Conservation (phyloP, 2,797 vertebrate species). For the Harpagifer antarcticus region DNA sequence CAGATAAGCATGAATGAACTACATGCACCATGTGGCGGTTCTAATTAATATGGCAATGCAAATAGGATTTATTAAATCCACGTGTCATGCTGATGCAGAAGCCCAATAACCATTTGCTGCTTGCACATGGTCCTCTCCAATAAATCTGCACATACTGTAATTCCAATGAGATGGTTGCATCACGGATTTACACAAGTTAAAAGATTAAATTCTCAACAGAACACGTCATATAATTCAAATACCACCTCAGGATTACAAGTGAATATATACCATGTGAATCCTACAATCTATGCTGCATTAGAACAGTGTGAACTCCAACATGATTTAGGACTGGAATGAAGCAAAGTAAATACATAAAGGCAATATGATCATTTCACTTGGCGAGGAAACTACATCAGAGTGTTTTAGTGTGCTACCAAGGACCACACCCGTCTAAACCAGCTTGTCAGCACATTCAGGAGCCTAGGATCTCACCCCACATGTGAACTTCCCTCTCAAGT, state of each 20-base stretch:
- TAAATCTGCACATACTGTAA: constrained; percentile 12
- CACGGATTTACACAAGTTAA: constrained; percentile 18
- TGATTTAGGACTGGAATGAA: constrained; percentile 43
- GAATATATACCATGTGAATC: constrained; percentile 2
- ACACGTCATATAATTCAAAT: constrained; percentile 14
- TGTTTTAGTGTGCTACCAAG: constrained; percentile 49
- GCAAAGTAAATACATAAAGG: not conserved
- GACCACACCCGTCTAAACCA: constrained; percentile 73
- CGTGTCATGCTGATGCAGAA: constrained; percentile 54
- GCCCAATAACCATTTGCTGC: constrained; percentile 33
- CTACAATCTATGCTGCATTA: constrained; percentile 18
- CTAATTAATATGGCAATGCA: constrained; percentile 72
- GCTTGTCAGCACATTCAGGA: constrained; percentile 73
- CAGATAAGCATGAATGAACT: constrained; percentile 65
- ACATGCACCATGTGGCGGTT: constrained; percentile 58
- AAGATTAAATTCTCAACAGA: constrained; percentile 17
- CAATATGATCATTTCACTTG: constrained; percentile 66
- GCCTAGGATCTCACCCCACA: constrained; percentile 36
- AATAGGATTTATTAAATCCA: constrained; percentile 76
- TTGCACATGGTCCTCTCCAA: constrained; percentile 12
- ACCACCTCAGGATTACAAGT: not conserved
- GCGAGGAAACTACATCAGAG: constrained; percentile 56
- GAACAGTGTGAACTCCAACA: constrained; percentile 21
- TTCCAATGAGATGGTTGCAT: constrained; percentile 24
- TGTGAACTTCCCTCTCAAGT: constrained; percentile 11